Base-by-base conservation (phyloP, 2,797 vertebrate genomes). In the Melanotaenia nigrans region DNA sequence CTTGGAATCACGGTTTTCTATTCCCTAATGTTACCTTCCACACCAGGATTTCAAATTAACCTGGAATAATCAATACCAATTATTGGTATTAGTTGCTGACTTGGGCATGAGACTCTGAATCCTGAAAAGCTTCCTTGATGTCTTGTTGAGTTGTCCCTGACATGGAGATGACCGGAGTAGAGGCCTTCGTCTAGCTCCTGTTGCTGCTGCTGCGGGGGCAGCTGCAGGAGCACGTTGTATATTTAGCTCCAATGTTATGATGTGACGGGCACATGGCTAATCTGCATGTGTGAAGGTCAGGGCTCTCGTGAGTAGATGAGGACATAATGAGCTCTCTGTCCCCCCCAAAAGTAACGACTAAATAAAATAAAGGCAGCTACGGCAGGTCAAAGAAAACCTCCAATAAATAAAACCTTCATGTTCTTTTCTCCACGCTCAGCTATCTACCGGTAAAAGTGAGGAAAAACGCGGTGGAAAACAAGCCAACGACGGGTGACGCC, bases 231-330 rank as follows among this genome's bases (percentile, higher is more conserved):
- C 65, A 51, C 11, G 62, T 61, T n/a, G 71, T 18, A 33, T 47
- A 10, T 59, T 40, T 36, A 51, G 47, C 72, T 24, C 61, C 74
- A 16, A 73, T 84, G 81, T 82, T 86, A 5, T 79, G 75, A 49
- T 22, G 70, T 83, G 42, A 76, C 88, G 90, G 90, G 89, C 96
- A 94, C 95, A 93, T 92, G 96, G 96, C 95, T 96, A 93, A 96
- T 97, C 96, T 96, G 90, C 96, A 96, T 95, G 94, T 93, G 95
- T 95, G 95, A 96, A 96, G 96, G 96, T 96, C 96, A 95, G 82
- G 71, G 89, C 93, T 88, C 93, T 82, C 7, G 92, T 77, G 89
- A 77, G 82, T 92, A 90, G 93, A 94, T 57, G 64, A 78, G 70
- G 64, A 81, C 55, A 68, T 68, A 55, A 65, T 84, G 94, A 95